These are phyloP conservation scores for Rhinopomastus cyanomelas DNA, from an alignment of 2,113 vertebrate genomes.

Conservation along the genomic window DNA sequence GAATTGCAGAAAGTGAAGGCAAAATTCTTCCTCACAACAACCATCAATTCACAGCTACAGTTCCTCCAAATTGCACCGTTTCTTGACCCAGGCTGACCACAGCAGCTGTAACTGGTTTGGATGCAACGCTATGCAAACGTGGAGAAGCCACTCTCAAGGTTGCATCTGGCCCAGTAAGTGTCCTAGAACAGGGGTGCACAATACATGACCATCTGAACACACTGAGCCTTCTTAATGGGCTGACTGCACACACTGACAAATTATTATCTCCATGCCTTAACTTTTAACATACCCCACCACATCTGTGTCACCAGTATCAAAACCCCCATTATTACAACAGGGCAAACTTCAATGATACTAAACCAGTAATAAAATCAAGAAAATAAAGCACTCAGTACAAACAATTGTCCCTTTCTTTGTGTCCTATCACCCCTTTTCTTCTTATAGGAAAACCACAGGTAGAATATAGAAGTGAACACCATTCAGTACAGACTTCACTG, in stretches of 20 bases:
- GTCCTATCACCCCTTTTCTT: background rate
- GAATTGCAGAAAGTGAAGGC: background rate
- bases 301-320: background rate
- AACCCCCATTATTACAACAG: accelerated
- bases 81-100: background rate
- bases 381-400: background rate
- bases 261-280: background rate
- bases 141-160: background rate
- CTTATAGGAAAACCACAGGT: background rate
- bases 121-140: background rate
- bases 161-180: background rate
- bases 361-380: background rate
- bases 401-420: background rate
- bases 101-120: background rate
- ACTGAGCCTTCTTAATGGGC: background rate
- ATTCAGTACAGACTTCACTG: background rate
- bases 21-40: background rate
- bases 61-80: background rate
- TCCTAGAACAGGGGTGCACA: background rate
- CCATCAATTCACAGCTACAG: background rate
- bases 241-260: background rate
- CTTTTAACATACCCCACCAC: background rate
- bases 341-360: background rate
- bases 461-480: background rate
- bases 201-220: background rate